Conservation (phyloP, 2,888 invertebrate species). For the Eupsilia transversa region DNA sequence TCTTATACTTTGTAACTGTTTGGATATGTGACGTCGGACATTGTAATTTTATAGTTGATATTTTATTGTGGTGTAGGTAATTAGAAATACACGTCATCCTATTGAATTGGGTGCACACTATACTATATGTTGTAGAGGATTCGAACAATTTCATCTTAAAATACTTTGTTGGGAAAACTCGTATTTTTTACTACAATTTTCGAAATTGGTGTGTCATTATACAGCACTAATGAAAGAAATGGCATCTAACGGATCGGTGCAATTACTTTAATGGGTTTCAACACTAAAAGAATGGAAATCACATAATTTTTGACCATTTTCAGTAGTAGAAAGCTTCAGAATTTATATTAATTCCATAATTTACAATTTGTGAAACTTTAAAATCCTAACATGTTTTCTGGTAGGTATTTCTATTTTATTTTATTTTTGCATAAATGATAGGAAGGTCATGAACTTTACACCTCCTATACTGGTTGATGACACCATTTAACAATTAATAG, state of each 20-base stretch:
- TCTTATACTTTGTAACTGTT: conserved; percentile 70
- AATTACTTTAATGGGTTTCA: conserved; percentile 48
- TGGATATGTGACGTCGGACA: conserved; percentile 64
- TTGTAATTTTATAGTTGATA: conserved; percentile 49
- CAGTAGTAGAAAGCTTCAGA: conserved; percentile 38
- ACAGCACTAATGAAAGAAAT: conserved; percentile 43
- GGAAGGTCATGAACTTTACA: conserved; percentile 39
- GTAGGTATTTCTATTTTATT: not conserved
- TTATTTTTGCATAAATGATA: conserved; percentile 2
- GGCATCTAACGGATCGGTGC: conserved; percentile 51
- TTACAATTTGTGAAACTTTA: conserved; percentile 22
- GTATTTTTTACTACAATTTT: conserved; percentile 31
- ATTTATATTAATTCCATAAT: conserved; percentile 27
- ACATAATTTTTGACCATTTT: conserved; percentile 20
- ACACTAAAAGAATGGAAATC: conserved; percentile 36
- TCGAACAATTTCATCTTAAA: conserved; percentile 14
- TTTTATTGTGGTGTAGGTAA: conserved; percentile 52
- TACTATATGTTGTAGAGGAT: conserved; percentile 28
- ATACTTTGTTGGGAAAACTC: conserved; percentile 2
- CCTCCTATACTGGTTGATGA: conserved; percentile 22
- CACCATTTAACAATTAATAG: conserved; percentile 38
- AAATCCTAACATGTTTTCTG: conserved; percentile 14
- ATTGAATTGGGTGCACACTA: conserved; percentile 51
- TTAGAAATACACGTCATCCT: conserved; percentile 63
- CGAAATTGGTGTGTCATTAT: conserved; percentile 27